A percentile compares a stretch with the other conserved stretches of the same genome.
Evolutionary conservation across 1,140 invertebrate species (phyloP).

Genomic region (Daktulosphaira vitifoliae): DNA sequence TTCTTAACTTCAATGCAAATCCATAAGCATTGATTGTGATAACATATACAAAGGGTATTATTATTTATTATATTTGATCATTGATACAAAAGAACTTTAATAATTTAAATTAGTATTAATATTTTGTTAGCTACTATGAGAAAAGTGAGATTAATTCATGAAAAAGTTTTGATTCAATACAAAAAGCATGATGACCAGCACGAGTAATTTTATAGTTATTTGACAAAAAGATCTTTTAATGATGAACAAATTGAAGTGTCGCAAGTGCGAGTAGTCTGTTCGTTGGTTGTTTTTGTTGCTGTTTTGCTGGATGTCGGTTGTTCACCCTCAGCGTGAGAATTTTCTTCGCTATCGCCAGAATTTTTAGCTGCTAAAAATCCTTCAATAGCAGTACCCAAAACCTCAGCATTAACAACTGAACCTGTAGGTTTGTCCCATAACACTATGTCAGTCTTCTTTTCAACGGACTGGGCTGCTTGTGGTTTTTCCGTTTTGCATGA

Average conservation of each 20-base stretch:
- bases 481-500: slow-evolving; percentile 11
- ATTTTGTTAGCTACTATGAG: too few relatives aligned
- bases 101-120: too few relatives aligned
- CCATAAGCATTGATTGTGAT: too few relatives aligned
- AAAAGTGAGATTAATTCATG: too few relatives aligned
- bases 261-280: slow-evolving; percentile 57
- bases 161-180: too few relatives aligned
- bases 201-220: slow-evolving; percentile 45
- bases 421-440: slow-evolving; percentile 63
- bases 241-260: slow-evolving; percentile 67
- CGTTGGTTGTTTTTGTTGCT: slow-evolving; percentile 44
- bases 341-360: slow-evolving; percentile 39
- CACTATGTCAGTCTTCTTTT: slow-evolving; percentile 41
- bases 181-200: background rate
- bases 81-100: too few relatives aligned
- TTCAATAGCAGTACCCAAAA: slow-evolving; percentile 70
- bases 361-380: slow-evolving; percentile 54
- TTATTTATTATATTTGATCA: too few relatives aligned
- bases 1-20: too few relatives aligned
- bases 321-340: slow-evolving; percentile 45
- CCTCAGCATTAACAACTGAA: slow-evolving; percentile 64
- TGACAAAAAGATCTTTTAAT: slow-evolving; percentile 72
- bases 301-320: slow-evolving; percentile 41
- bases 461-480: too few relatives aligned
- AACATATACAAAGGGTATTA: too few relatives aligned